Evolutionary conservation across 2,113 vertebrate species (phyloP).

Genomic region (Formicarius rufipectus): DNA sequence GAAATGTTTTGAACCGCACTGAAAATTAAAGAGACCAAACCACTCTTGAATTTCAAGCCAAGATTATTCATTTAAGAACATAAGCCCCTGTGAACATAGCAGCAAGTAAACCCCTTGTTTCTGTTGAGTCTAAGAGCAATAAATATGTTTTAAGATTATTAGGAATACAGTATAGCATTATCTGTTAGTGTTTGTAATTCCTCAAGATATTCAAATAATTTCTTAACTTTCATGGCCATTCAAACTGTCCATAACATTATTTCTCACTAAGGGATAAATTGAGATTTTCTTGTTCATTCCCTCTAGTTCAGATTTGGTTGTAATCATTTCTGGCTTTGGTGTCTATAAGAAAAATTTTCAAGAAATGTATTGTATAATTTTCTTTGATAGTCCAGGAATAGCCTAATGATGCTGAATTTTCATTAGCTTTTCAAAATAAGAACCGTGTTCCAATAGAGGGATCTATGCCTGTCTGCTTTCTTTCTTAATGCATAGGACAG

Average conservation of each 20-base stretch:
- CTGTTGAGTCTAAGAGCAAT: not conserved
- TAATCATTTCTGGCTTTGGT: not conserved
- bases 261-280: not conserved
- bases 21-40: slow-evolving; percentile 1
- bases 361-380: not conserved
- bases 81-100: not conserved
- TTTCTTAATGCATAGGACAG: not conserved
- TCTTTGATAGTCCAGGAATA: not conserved
- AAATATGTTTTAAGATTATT: not conserved
- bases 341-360: not conserved
- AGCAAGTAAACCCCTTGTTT: not conserved
- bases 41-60: not conserved
- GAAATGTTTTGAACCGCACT: not conserved
- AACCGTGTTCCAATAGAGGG: not conserved
- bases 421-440: not conserved
- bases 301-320: not conserved
- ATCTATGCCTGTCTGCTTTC: not conserved
- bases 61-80: not conserved
- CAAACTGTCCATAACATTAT: not conserved
- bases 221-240: not conserved
- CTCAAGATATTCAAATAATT: not conserved
- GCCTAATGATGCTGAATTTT: slow-evolving; percentile 4
- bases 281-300: not conserved
- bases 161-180: not conserved
- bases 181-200: not conserved